Evolutionary conservation across 2,113 vertebrate genomes (phyloP).

Genomic region (Oryzias javanicus): DNA sequence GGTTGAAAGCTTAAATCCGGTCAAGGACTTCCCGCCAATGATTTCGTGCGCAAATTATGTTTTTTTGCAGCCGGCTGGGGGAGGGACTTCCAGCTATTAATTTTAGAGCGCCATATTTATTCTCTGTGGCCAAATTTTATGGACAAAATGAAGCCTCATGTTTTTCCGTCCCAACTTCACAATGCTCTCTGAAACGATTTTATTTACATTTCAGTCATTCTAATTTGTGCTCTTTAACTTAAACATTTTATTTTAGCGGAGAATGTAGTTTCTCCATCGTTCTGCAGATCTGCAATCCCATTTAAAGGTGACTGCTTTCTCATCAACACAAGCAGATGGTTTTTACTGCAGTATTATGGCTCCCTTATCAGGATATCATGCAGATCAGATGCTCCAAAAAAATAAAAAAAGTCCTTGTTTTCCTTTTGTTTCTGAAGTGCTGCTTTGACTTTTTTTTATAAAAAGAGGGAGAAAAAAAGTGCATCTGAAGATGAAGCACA

Average conservation of each 20-base stretch:
- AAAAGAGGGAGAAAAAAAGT: conserved; percentile 21
- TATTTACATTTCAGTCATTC: neutral
- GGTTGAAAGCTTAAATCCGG: too few species aligned
- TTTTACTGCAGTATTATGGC: conserved; percentile 34
- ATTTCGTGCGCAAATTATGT: too few species aligned
- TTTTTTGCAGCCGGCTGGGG: too few species aligned
- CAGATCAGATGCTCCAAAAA: conserved; percentile 9
- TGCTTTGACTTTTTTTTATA: conserved; percentile 21
- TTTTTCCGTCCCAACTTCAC: too few species aligned
- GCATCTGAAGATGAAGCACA: conserved; percentile 41
- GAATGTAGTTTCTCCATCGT: conserved; percentile 21
- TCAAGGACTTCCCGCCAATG: too few species aligned
- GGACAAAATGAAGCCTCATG: too few species aligned
- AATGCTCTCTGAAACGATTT: too few species aligned
- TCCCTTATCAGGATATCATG: conserved; percentile 10
- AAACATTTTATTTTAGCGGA: conserved; percentile 41
- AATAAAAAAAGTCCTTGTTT: conserved; percentile 35
- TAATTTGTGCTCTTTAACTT: conserved; percentile 49
- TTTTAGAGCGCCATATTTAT: too few species aligned
- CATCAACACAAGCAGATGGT: conserved; percentile 14
- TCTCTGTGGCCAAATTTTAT: too few species aligned
- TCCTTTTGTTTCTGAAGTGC: conserved; percentile 23
- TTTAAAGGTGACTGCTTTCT: conserved; percentile 46
- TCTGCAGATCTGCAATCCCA: conserved; percentile 17
- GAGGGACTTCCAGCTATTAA: too few species aligned